Evolutionary conservation across 1,140 invertebrate genomes (phyloP), one percentile per base, ranked within the genome.

Genomic region (Magallana angulata): DNA sequence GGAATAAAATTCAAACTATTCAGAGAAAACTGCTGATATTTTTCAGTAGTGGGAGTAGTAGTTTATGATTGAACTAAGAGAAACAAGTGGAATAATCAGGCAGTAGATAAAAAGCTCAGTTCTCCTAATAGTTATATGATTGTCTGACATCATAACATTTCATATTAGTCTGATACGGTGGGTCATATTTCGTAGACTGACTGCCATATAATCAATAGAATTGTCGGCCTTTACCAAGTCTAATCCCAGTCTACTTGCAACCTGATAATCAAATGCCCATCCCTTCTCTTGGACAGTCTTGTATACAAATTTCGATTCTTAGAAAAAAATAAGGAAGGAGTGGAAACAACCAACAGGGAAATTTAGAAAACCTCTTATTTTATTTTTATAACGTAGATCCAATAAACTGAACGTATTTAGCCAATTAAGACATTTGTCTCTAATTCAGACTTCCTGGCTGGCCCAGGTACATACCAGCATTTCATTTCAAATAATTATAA

Each of bases 201-300:
- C 68, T 76, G n/a, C 68, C 18, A 30, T 76, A 76, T 30, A 76
- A 76, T 76, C 68, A 76, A 76, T 76, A 76, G 68, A 30, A 76
- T 76, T 11, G 18, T 76, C 68, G 24, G 68, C 18, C 36, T 76
- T 76, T 76, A 30, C 68, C 68, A 76, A 18, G 24, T 76, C 8
- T 36, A 76, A 76, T 18, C 60, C 68, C 24, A 30, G 68, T 18
- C 68, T 76, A 30, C 30, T 76, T 76, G 68, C 24, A 76, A 76
- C 14, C 68, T 76, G 68, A 76, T 76, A 76, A 76, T 76, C 24
- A 76, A 76, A 30, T 76, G 68, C 7, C 24, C 12, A 30, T 76
- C 68, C 18, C 24, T 76, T 76, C 30, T 76, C 30, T 30, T 14
- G 24, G 68, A 30, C 36, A 76, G 24, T 30, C 68, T 11, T 30